A percentile compares a stretch with the other conserved stretches of the same genome.
These are phyloP conservation scores for Zygaena filipendulae DNA, from an alignment of 2,888 invertebrate species.

Conservation along the genomic window DNA sequence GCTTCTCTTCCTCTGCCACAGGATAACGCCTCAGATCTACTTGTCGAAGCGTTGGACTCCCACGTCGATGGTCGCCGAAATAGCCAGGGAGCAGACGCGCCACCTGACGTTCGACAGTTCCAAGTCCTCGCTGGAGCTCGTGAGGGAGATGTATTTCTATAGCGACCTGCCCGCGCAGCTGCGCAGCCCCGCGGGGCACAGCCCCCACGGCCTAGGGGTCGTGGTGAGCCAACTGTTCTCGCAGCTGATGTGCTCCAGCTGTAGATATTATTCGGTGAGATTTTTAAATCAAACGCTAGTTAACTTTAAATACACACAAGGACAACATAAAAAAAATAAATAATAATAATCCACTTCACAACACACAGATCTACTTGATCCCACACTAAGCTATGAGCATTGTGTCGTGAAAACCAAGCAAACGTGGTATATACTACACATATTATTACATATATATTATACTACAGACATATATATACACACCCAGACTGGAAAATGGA, in stretches of 20 bases:
- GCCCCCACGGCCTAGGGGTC: constrained; percentile 23
- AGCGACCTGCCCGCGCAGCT: constrained; percentile 41
- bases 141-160: constrained; percentile 46
- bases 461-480: no score
- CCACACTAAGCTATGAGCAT: no score
- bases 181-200: constrained; percentile 21
- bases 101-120: constrained; percentile 31
- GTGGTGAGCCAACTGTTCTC: constrained; percentile 34
- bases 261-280: constrained; percentile 76
- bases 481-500: no score
- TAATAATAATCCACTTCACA: no score
- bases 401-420: no score
- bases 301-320: no score
- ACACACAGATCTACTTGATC: no score
- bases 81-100: constrained; percentile 32
- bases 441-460: no score
- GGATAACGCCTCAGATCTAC: constrained; percentile 41
- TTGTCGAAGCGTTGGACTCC: constrained; percentile 31
- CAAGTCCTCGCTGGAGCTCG: constrained; percentile 31
- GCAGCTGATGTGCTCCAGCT: constrained; percentile 69
- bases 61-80: constrained; percentile 30
- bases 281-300: no score
- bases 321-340: no score
- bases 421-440: no score
- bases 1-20: no score